phyloP scores from a whole-genome alignment of 2,113 vertebrate genomes.

The Albula goreensis region DNA sequence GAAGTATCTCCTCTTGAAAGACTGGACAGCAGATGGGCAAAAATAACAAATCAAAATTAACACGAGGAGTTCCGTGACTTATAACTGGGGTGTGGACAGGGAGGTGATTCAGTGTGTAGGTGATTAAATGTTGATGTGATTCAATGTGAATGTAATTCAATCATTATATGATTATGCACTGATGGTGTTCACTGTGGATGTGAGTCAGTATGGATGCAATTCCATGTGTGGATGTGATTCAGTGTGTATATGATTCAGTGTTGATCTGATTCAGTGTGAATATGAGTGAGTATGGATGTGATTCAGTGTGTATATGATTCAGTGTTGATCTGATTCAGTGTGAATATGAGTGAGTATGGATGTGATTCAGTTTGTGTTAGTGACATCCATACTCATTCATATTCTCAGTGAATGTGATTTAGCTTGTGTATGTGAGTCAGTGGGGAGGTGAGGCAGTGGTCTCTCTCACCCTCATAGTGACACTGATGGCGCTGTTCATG shows the following conservation, averaged over 20 bases:
- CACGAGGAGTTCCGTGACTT: not conserved
- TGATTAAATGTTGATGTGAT: too few relatives aligned
- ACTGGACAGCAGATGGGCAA: constrained; percentile 64
- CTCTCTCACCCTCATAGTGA: constrained; percentile 91
- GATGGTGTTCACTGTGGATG: not conserved
- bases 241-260: not conserved
- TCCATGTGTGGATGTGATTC: not conserved
- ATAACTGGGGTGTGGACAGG: not conserved
- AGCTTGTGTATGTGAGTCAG: not conserved
- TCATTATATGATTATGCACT: too few relatives aligned
- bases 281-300: too few relatives aligned
- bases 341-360: not conserved
- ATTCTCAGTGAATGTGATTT: not conserved
- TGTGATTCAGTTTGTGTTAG: not conserved
- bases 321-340: not conserved
- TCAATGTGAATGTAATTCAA: too few relatives aligned
- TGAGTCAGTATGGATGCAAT: not conserved
- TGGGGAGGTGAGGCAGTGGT: not conserved
- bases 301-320: not conserved
- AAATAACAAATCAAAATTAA: constrained; percentile 23
- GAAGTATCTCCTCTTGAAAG: constrained; percentile 98
- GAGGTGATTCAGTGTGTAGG: too few relatives aligned
- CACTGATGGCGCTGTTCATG: constrained; percentile 96
- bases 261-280: not conserved
- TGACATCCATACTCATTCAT: not conserved